Percentiles rank a stretch among this genome's conserved stretches.
Conservation (phyloP, 2,797 vertebrate genomes). For the Semaprochilodus insignis region DNA sequence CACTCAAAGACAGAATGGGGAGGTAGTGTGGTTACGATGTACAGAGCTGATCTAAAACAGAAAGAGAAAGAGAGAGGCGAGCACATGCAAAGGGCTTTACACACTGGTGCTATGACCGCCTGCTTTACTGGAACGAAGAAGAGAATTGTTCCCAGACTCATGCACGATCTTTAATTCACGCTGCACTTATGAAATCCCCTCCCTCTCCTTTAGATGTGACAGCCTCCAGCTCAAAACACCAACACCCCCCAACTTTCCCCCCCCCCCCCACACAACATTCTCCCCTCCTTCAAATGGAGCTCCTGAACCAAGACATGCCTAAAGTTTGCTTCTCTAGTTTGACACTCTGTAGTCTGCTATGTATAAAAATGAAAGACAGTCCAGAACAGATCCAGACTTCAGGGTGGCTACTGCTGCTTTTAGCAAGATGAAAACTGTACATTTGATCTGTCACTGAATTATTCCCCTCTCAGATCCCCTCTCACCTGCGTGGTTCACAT, state of each 20-base stretch:
- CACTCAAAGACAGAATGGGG: neutral
- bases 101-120: neutral
- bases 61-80: neutral
- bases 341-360: neutral
- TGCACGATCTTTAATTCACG: neutral
- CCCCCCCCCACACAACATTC: too few relatives aligned
- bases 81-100: neutral
- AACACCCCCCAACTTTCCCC: neutral
- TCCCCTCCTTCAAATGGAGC: neutral
- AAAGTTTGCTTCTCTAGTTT: neutral
- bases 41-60: neutral
- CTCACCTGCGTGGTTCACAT: too few relatives aligned
- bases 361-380: too few relatives aligned
- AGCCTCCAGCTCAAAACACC: conserved; percentile 16
- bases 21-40: neutral
- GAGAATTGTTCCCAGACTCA: conserved; percentile 20
- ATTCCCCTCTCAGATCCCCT: too few relatives aligned
- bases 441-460: too few relatives aligned
- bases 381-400: too few relatives aligned
- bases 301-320: neutral
- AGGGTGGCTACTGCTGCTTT: too few relatives aligned
- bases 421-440: too few relatives aligned
- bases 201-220: conserved; percentile 18
- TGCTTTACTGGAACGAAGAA: neutral
- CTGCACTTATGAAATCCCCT: conserved; percentile 10